Conservation (phyloP, 2,113 vertebrate genomes). For the Ptychochromis oligacanthus region DNA sequence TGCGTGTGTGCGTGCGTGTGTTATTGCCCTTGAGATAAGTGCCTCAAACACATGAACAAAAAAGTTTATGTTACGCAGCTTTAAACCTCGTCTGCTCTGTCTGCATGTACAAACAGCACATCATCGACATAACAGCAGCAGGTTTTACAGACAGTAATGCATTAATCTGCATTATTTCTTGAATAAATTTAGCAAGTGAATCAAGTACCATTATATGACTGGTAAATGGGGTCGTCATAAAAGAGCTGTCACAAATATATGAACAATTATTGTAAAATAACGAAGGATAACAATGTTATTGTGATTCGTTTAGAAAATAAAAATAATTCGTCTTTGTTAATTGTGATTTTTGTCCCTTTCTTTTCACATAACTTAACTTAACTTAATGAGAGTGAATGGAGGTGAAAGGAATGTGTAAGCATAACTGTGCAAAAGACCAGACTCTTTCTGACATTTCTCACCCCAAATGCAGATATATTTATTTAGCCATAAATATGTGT, state of each 20-base stretch:
- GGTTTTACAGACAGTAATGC: background rate
- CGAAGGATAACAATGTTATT: background rate
- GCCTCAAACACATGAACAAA: conserved; percentile 4
- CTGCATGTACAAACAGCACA: background rate
- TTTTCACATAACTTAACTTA: background rate
- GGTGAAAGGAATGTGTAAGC: background rate
- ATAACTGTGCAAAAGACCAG: background rate
- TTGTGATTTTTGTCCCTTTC: background rate
- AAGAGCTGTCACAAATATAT: background rate
- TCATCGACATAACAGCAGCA: background rate
- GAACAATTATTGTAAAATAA: background rate
- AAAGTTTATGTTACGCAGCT: background rate
- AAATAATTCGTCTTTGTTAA: background rate
- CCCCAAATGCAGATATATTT: background rate
- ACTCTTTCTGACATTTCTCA: background rate
- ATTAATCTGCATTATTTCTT: conserved; percentile 6
- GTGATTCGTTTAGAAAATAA: background rate
- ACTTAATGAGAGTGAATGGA: background rate
- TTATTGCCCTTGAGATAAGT: conserved; percentile 13
- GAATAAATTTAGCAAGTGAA: background rate
- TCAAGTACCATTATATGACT: background rate
- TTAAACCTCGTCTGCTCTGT: conserved; percentile 3
- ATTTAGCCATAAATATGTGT: background rate
- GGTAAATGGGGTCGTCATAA: background rate
- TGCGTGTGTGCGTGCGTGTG: background rate